phyloP scores from a whole-genome alignment of 2,888 invertebrate species.

The Exephanes ischioxanthus region DNA sequence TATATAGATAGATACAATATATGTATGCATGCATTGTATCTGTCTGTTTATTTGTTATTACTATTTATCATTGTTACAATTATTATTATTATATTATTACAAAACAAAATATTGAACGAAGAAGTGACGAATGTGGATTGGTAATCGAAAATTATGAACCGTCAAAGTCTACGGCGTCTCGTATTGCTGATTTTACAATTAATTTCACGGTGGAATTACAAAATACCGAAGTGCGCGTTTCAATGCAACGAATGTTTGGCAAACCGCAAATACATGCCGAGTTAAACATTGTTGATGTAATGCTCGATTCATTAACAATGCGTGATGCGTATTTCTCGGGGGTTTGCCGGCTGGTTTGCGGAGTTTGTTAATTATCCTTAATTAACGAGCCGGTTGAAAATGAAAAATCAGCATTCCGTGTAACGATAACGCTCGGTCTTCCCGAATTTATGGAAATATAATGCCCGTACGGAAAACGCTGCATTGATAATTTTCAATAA shows the following conservation, averaged over 20 bases:
- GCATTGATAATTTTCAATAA: neutral
- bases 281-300: conserved; percentile 21
- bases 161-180: neutral
- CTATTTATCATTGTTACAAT: neutral
- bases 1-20: neutral
- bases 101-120: neutral
- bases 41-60: neutral
- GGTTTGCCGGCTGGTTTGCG: conserved; percentile 2
- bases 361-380: conserved; percentile 29
- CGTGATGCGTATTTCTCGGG: neutral
- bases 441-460: neutral
- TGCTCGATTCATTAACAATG: conserved; percentile 10
- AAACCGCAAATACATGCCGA: neutral
- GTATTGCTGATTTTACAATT: neutral
- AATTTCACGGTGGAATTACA: neutral
- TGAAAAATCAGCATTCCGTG: neutral
- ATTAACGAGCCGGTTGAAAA: conserved; percentile 12
- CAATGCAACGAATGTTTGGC: neutral
- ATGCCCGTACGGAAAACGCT: neutral
- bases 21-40: neutral
- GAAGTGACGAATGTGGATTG: neutral
- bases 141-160: neutral
- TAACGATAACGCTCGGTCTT: neutral
- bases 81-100: neutral
- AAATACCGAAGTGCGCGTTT: conserved; percentile 1